phyloP scores from a whole-genome alignment of 1,140 invertebrate species.

The Tetranychus urticae region DNA sequence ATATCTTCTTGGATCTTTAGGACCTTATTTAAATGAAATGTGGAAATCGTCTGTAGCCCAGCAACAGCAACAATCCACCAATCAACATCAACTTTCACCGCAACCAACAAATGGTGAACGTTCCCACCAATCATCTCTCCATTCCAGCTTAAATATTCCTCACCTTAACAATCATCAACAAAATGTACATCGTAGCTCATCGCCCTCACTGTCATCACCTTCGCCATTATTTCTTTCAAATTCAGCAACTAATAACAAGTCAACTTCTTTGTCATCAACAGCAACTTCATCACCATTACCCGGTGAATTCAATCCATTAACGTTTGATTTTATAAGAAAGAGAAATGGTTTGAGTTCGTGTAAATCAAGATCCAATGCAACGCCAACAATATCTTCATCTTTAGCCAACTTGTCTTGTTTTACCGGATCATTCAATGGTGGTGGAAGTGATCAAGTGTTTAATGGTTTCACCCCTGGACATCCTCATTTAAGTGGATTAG shows the following conservation, averaged over 20 bases:
- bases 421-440: slow-evolving; percentile 1
- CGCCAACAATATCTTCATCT: too few relatives aligned
- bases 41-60: too few relatives aligned
- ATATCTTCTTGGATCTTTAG: slow-evolving; percentile 4
- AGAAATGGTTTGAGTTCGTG: too few relatives aligned
- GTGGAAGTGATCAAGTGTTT: neutral
- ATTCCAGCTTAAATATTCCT: neutral
- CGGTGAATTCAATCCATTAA: too few relatives aligned
- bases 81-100: neutral
- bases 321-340: too few relatives aligned
- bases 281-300: too few relatives aligned
- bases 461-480: neutral
- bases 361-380: too few relatives aligned
- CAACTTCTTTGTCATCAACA: too few relatives aligned
- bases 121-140: neutral
- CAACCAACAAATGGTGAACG: neutral
- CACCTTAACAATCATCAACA: neutral
- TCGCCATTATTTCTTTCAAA: too few relatives aligned
- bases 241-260: too few relatives aligned
- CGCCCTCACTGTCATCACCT: neutral
- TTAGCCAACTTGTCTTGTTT: too few relatives aligned
- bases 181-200: neutral
- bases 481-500: neutral
- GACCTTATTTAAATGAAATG: neutral
- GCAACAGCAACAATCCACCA: too few relatives aligned